These are phyloP conservation scores for Crocodylus rhombifer DNA, from an alignment of 2,797 vertebrate genomes.

Conservation along the genomic window DNA sequence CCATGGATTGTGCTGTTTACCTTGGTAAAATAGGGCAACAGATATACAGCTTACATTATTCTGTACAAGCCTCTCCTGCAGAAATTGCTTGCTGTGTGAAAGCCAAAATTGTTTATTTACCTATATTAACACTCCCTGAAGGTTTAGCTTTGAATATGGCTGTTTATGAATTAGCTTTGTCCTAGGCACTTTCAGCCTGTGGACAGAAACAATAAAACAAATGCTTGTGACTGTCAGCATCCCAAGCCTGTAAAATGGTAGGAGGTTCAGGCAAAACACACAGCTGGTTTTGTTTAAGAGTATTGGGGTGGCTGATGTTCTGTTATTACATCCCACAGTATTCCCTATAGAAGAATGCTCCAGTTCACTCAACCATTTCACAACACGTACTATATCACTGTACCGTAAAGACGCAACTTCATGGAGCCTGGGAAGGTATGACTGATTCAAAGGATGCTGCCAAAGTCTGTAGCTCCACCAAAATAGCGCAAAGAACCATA, in stretches of 20 bases:
- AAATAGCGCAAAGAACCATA: background rate
- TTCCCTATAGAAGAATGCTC: rapidly evolving
- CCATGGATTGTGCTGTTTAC: background rate
- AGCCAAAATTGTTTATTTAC: background rate
- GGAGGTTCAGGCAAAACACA: background rate
- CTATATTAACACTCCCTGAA: rapidly evolving
- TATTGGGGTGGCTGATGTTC: background rate
- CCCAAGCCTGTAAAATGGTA: background rate
- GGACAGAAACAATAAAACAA: slow-evolving; percentile 20
- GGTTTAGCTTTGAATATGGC: background rate
- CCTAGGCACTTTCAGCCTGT: background rate
- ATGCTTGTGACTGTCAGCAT: background rate
- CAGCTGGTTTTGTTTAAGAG: background rate
- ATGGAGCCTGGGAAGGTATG: slow-evolving; percentile 37
- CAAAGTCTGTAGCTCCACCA: slow-evolving; percentile 32
- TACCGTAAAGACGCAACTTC: slow-evolving; percentile 6
- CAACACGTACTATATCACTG: background rate
- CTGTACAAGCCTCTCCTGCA: slow-evolving; percentile 24
- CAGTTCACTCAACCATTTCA: background rate
- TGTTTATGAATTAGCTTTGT: background rate
- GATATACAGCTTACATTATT: background rate
- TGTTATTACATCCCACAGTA: rapidly evolving
- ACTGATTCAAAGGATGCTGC: slow-evolving; percentile 13
- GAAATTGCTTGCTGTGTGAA: background rate
- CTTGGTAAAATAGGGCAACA: background rate